These are phyloP conservation scores for Embidobia sp. DNA, from an alignment of 2,888 invertebrate species.

Conservation along the genomic window DNA sequence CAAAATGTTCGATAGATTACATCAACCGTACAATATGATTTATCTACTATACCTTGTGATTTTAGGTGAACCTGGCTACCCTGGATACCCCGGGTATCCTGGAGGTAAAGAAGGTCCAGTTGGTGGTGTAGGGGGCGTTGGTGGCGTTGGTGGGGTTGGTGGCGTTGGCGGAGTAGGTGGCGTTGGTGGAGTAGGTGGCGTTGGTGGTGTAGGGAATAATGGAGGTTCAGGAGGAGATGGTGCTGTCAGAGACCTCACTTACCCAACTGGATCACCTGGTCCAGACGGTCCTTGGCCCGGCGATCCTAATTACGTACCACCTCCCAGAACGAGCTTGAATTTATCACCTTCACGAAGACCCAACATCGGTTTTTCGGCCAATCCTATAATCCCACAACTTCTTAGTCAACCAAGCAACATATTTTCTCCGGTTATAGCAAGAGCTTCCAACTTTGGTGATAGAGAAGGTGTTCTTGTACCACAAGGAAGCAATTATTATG, in stretches of 20 bases:
- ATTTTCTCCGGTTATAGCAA: constrained; percentile 42
- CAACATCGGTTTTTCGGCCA: not conserved
- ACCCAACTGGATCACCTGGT: constrained; percentile 76
- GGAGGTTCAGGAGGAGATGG: constrained; percentile 72
- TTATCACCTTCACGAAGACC: constrained; percentile 28
- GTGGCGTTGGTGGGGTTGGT: constrained; percentile 67
- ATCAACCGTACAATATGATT: too few relatives aligned
- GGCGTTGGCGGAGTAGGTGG: constrained; percentile 72
- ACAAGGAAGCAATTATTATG: constrained; percentile 26
- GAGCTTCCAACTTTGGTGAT: not conserved
- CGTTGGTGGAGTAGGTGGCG: constrained; percentile 71
- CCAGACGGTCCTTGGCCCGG: constrained; percentile 79
- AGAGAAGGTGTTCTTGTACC: not conserved
- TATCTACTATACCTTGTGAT: too few relatives aligned
- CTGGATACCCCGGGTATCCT: constrained; percentile 36
- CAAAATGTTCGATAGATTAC: too few relatives aligned
- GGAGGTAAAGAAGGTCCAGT: constrained; percentile 37
- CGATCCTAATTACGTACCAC: constrained; percentile 75
- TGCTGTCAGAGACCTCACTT: constrained; percentile 69
- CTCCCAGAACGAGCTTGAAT: constrained; percentile 16
- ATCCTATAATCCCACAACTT: constrained; percentile 26
- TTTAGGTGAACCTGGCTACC: constrained; percentile 40
- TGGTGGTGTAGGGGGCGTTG: constrained; percentile 25
- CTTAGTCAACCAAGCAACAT: constrained; percentile 32
- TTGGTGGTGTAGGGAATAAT: too few relatives aligned